phyloP scores from a whole-genome alignment of 1,140 invertebrate species.

The Delia radicum region DNA sequence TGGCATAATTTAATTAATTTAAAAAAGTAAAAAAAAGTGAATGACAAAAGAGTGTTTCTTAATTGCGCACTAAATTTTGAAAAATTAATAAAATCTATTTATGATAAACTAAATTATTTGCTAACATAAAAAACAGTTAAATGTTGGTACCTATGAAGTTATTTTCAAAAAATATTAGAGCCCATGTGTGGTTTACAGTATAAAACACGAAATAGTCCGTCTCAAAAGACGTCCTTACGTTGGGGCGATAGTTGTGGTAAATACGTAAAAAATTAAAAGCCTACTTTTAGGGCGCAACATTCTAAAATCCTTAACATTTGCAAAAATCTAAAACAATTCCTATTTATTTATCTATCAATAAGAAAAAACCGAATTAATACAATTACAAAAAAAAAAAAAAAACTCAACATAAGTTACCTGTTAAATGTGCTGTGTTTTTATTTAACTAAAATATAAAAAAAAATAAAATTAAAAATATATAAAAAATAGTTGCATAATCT shows the following conservation, averaged over 20 bases:
- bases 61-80: background rate
- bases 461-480: background rate
- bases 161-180: constrained; percentile 47
- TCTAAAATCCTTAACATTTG: too few relatives aligned
- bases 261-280: background rate
- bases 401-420: constrained; percentile 13
- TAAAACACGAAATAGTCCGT: constrained; percentile 92
- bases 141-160: constrained; percentile 3
- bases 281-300: too few relatives aligned
- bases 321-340: background rate
- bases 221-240: constrained; percentile 90
- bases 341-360: constrained; percentile 1
- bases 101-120: background rate
- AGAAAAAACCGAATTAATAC: background rate
- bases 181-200: constrained; percentile 91
- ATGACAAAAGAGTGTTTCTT: too few relatives aligned
- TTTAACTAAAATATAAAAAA: background rate
- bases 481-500: constrained; percentile 9
- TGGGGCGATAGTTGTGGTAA: constrained; percentile 83
- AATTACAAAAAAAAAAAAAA: background rate
- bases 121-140: background rate
- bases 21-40: too few relatives aligned
- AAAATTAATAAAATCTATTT: background rate
- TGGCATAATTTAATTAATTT: too few relatives aligned
- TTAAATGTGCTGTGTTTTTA: constrained; percentile 10